phyloP scores from a whole-genome alignment of 2,113 vertebrate genomes.

The Pygathrix nemaeus region DNA sequence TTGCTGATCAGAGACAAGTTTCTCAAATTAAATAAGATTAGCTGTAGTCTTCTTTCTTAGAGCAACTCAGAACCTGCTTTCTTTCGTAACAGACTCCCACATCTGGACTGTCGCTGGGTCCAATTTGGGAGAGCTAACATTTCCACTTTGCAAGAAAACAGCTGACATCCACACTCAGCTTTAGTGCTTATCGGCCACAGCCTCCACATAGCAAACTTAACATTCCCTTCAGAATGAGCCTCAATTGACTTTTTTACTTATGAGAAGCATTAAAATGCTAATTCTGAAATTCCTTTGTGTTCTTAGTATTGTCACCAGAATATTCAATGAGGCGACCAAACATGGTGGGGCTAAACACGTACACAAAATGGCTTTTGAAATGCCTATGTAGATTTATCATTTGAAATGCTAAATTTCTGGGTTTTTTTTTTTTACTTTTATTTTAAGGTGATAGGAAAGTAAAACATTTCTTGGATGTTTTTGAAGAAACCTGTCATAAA shows the following conservation, averaged over 20 bases:
- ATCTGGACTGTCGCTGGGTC: not conserved
- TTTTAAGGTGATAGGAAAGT: not conserved
- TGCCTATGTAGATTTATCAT: not conserved
- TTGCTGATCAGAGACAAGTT: not conserved
- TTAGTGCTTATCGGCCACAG: not conserved
- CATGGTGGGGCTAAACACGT: not conserved
- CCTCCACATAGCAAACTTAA: not conserved
- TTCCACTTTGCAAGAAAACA: conserved; percentile 42
- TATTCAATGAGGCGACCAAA: conserved; percentile 8
- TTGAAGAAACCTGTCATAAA: not conserved
- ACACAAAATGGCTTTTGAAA: conserved; percentile 8
- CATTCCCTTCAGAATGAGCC: conserved; percentile 49
- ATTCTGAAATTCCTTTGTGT: conserved; percentile 26
- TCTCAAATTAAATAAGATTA: conserved; percentile 45
- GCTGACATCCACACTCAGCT: not conserved
- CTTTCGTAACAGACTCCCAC: not conserved
- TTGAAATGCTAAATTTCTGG: not conserved
- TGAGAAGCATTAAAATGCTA: conserved; percentile 51
- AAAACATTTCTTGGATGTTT: not conserved
- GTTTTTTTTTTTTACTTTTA: not conserved
- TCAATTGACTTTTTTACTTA: conserved; percentile 42
- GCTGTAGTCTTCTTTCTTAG: not conserved
- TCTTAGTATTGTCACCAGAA: not conserved
- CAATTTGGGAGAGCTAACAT: not conserved
- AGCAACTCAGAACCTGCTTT: not conserved